Conservation (phyloP, 2,888 invertebrate genomes). For the Cecidostiba fungosa region DNA sequence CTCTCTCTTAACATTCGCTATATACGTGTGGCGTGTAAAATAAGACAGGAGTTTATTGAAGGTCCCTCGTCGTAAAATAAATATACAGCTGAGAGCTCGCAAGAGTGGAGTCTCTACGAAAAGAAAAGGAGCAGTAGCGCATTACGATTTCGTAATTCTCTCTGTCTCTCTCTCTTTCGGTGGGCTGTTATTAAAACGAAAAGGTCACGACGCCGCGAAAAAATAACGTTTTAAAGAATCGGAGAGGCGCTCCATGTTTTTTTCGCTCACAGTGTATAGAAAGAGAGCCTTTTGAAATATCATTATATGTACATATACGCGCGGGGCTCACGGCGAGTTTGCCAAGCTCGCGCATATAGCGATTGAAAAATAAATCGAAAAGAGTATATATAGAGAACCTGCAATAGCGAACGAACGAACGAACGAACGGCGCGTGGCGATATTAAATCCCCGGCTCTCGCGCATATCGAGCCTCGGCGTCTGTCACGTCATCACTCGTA, state of each 20-base stretch:
- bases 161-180: neutral
- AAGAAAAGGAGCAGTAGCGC: neutral
- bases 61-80: conserved; percentile 29
- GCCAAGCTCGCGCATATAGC: neutral
- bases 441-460: conserved; percentile 55
- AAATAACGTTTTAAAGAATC: neutral
- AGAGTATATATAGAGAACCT: neutral
- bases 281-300: conserved; percentile 11
- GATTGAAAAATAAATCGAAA: conserved; percentile 41
- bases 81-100: neutral
- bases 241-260: neutral
- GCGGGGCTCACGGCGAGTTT: neutral
- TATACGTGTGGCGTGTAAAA: neutral
- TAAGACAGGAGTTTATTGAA: neutral
- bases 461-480: conserved; percentile 34
- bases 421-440: conserved; percentile 39
- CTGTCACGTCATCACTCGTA: conserved; percentile 64
- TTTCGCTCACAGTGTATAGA: neutral
- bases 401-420: conserved; percentile 16
- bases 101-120: neutral
- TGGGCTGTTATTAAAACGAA: neutral
- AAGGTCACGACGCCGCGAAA: neutral
- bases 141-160: conserved; percentile 39
- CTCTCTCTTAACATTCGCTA: neutral
- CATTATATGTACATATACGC: neutral